Evolutionary conservation across 92 coral and sea anemone species (phyloP).

Genomic region (Zoanthus sansibaricus): DNA sequence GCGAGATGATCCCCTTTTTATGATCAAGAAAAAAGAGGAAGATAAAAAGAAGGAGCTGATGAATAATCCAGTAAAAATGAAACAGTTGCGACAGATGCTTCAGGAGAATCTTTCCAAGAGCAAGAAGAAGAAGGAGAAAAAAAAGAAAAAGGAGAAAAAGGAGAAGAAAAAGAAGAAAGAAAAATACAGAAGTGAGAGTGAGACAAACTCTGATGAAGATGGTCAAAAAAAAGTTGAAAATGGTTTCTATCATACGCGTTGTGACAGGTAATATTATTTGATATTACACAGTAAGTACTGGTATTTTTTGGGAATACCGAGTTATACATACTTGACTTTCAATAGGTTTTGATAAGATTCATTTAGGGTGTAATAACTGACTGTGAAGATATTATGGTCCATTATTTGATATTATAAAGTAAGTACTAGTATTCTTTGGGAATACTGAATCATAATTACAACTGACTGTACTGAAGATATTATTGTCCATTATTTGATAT

Average conservation of each 20-base stretch:
- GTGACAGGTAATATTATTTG: constrained; percentile 5
- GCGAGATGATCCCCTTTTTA: constrained; percentile 94
- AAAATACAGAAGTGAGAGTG: constrained; percentile 51
- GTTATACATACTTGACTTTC: too few species aligned
- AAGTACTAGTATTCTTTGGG: too few species aligned
- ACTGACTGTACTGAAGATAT: too few species aligned
- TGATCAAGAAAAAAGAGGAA: constrained; percentile 95
- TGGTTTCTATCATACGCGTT: neutral
- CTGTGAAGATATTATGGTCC: too few species aligned
- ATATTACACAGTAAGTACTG: too few species aligned
- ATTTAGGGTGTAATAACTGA: too few species aligned
- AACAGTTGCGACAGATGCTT: constrained; percentile 89
- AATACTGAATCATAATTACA: too few species aligned
- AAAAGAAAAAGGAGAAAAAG: constrained; percentile 81
- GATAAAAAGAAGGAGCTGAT: constrained; percentile 93
- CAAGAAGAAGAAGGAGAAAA: constrained; percentile 82
- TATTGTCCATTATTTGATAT: neutral
- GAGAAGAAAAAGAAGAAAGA: constrained; percentile 63
- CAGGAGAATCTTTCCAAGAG: constrained; percentile 82
- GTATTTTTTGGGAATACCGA: too few species aligned
- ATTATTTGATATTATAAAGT: neutral
- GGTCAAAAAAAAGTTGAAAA: constrained; percentile 7
- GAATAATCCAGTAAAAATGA: constrained; percentile 96
- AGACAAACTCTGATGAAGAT: constrained; percentile 54
- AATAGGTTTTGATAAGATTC: too few species aligned